phyloP scores from a whole-genome alignment of 2,113 vertebrate genomes.

The Anhinga rufa region DNA sequence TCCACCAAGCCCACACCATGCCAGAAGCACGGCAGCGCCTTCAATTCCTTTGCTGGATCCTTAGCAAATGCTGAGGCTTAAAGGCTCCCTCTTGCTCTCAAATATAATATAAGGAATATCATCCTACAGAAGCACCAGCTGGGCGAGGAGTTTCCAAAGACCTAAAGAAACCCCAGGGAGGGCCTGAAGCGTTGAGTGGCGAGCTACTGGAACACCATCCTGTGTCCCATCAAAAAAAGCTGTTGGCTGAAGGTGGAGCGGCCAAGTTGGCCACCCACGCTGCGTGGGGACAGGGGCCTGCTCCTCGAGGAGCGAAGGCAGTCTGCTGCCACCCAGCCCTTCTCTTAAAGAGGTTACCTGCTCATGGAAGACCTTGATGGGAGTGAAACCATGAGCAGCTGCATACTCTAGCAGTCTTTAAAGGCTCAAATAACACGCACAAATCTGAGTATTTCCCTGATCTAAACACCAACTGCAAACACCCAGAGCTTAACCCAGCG shows the following conservation, averaged over 20 bases:
- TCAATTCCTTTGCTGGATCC: background rate
- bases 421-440: background rate
- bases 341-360: background rate
- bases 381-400: background rate
- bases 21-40: rapidly evolving
- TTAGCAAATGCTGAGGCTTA: background rate
- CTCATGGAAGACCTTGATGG: background rate
- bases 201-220: rapidly evolving
- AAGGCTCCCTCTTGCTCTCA: background rate
- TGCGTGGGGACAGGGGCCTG: rapidly evolving
- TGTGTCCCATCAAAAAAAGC: background rate
- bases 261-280: background rate
- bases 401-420: background rate
- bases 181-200: rapidly evolving
- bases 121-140: background rate
- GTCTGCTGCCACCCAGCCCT: background rate
- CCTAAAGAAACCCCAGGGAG: background rate
- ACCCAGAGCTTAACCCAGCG: background rate
- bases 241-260: rapidly evolving
- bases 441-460: background rate
- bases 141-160: rapidly evolving
- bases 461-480: background rate
- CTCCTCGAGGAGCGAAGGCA: background rate
- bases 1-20: background rate
- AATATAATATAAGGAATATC: background rate